A percentile compares a stretch with the other conserved stretches of the same genome.
phyloP scores from a whole-genome alignment of 2,113 vertebrate genomes.

The Dipodomys merriami region DNA sequence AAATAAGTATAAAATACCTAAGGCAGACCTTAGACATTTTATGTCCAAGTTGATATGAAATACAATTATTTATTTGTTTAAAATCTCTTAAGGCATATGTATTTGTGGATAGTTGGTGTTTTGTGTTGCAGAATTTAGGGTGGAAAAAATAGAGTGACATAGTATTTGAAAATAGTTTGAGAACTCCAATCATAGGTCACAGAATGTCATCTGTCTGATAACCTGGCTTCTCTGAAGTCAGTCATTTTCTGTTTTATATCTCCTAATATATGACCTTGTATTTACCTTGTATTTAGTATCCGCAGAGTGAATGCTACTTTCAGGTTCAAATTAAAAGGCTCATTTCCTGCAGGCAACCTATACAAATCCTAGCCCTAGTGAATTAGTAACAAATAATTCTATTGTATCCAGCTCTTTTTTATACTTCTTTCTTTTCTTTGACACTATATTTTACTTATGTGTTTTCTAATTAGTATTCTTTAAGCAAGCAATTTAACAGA shows the following conservation, averaged over 20 bases:
- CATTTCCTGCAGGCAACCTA: background rate
- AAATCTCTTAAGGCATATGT: background rate
- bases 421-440: background rate
- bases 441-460: background rate
- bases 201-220: background rate
- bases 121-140: background rate
- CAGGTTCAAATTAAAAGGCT: background rate
- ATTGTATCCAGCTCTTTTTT: background rate
- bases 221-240: background rate
- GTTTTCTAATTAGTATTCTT: conserved; percentile 8
- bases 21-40: background rate
- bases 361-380: background rate
- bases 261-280: background rate
- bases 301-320: background rate
- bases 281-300: background rate
- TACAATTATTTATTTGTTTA: background rate
- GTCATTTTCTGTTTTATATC: background rate
- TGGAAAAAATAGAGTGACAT: background rate
- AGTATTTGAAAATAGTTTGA: background rate
- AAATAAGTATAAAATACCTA: background rate
- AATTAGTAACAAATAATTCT: background rate
- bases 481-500: background rate
- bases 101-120: background rate
- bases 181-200: background rate
- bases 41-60: background rate